phyloP scores from a whole-genome alignment of 2,113 vertebrate species.

The Oceanites oceanicus region DNA sequence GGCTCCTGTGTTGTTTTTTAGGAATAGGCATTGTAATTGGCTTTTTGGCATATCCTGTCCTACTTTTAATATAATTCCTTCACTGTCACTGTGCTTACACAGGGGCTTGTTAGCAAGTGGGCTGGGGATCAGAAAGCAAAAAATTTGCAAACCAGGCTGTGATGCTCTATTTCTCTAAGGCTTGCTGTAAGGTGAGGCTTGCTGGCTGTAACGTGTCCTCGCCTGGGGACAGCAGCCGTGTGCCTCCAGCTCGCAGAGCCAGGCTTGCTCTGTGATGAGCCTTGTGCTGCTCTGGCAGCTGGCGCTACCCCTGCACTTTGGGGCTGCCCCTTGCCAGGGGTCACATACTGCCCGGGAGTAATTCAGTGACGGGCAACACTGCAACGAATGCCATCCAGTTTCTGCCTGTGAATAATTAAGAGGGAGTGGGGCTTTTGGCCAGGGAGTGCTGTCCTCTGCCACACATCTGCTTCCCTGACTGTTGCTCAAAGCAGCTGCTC shows the following conservation, averaged over 20 bases:
- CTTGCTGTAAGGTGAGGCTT: neutral
- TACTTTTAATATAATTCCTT: neutral
- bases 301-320: neutral
- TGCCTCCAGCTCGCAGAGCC: neutral
- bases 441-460: neutral
- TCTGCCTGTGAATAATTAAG: neutral
- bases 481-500: neutral
- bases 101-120: neutral
- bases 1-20: neutral
- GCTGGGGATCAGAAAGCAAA: neutral
- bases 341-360: neutral
- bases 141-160: neutral
- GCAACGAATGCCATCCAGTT: neutral
- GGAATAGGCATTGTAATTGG: neutral
- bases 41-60: neutral
- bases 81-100: neutral
- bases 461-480: conserved; percentile 10
- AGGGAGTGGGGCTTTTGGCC: neutral
- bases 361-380: neutral
- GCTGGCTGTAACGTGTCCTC: neutral
- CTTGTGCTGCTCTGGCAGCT: neutral
- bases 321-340: neutral
- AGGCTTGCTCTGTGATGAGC: neutral
- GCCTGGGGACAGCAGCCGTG: accelerated
- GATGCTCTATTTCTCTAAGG: neutral